Percentiles rank a stretch among this genome's conserved stretches.
phyloP scores from a whole-genome alignment of 2,888 invertebrate species.

The Dryocosmus kuriphilus region DNA sequence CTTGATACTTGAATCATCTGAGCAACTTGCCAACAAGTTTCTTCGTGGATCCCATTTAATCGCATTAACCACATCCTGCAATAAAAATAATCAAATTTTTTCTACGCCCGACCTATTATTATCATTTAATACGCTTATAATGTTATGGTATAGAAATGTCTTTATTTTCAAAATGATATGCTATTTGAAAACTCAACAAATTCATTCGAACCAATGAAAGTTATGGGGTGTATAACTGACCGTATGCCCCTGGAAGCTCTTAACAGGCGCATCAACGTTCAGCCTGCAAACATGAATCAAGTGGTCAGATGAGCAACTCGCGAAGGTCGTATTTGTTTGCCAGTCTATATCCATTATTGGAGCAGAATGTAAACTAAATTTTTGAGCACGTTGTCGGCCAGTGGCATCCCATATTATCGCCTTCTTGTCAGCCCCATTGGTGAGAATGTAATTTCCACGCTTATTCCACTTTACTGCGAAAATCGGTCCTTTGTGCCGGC shows the following conservation, averaged over 20 bases:
- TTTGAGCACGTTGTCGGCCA: constrained; percentile 98
- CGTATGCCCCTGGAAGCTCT: constrained; percentile 97
- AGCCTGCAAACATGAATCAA: constrained; percentile 98
- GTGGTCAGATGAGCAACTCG: constrained; percentile 99
- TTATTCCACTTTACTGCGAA: constrained; percentile 99
- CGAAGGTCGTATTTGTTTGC: constrained; percentile 98
- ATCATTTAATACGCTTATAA: too few relatives aligned
- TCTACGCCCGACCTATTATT: too few relatives aligned
- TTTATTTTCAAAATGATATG: too few relatives aligned
- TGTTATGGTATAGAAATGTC: too few relatives aligned
- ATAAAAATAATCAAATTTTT: constrained; percentile 37
- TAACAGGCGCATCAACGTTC: constrained; percentile 95
- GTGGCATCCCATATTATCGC: constrained; percentile 99
- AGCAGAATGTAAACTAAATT: constrained; percentile 98
- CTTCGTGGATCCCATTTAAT: constrained; percentile 99
- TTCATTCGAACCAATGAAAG: too few relatives aligned
- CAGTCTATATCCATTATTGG: constrained; percentile 99
- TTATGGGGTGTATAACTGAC: constrained; percentile 81
- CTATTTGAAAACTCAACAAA: too few relatives aligned
- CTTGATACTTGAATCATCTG: constrained; percentile 99
- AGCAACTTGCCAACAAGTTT: constrained; percentile 96
- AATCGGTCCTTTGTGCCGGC: constrained; percentile 99
- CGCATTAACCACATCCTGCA: constrained; percentile 98
- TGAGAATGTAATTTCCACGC: constrained; percentile 97
- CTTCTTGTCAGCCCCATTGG: constrained; percentile 96